These are phyloP conservation scores for Etheostoma cragini DNA, from an alignment of 2,113 vertebrate genomes.

Conservation along the genomic window DNA sequence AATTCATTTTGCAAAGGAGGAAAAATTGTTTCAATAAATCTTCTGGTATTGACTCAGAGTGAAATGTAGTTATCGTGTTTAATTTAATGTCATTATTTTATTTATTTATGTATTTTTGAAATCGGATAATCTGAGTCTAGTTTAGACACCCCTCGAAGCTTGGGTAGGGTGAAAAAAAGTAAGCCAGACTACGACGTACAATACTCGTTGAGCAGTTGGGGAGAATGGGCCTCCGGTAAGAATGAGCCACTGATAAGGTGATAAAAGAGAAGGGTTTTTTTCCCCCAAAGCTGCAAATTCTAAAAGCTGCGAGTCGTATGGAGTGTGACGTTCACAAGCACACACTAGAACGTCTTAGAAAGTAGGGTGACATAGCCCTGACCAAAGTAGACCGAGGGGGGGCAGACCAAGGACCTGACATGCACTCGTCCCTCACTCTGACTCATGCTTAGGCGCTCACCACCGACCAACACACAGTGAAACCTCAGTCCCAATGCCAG, in stretches of 20 bases:
- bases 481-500: slow-evolving; percentile 82
- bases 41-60: slow-evolving; percentile 11
- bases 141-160: slow-evolving; percentile 23
- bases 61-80: slow-evolving; percentile 25
- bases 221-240: slow-evolving; percentile 54
- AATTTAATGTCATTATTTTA: not conserved
- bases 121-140: slow-evolving; percentile 13
- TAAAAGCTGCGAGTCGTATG: not conserved
- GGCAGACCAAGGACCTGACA: slow-evolving; percentile 77
- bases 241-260: slow-evolving; percentile 58
- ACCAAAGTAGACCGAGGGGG: slow-evolving; percentile 52
- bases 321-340: slow-evolving; percentile 5
- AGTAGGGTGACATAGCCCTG: slow-evolving; percentile 57
- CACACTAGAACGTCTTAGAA: slow-evolving; percentile 49
- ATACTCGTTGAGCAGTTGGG: slow-evolving; percentile 35
- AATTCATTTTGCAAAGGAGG: slow-evolving; percentile 21
- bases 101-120: slow-evolving; percentile 1
- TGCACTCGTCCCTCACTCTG: slow-evolving; percentile 78
- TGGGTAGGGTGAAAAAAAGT: slow-evolving; percentile 19
- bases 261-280: slow-evolving; percentile 27
- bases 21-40: slow-evolving; percentile 10
- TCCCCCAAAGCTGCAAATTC: slow-evolving; percentile 17
- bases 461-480: slow-evolving; percentile 81
- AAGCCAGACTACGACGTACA: slow-evolving; percentile 26
- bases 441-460: slow-evolving; percentile 81